Conservation (phyloP, 2,113 vertebrate species). For the Dryoscopus gambensis region DNA sequence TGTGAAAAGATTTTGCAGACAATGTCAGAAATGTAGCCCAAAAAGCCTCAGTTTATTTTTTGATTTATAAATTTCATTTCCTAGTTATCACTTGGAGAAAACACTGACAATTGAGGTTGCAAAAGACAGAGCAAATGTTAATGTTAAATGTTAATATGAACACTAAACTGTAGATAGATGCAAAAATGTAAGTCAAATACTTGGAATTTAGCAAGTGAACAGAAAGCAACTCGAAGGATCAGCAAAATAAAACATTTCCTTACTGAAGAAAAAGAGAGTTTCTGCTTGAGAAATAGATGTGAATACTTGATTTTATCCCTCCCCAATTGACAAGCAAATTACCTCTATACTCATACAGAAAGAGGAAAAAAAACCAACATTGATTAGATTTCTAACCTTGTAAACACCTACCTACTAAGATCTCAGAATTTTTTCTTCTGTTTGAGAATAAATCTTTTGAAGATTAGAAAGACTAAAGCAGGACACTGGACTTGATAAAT, state of each 20-base stretch:
- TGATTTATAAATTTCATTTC: background rate
- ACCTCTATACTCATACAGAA: background rate
- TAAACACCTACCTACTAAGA: background rate
- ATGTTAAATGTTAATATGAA: background rate
- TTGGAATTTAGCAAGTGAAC: constrained; percentile 34
- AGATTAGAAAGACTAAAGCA: background rate
- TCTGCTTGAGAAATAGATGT: background rate
- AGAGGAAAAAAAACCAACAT: background rate
- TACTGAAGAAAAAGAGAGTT: background rate
- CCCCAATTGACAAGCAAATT: background rate
- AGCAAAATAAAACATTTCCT: background rate
- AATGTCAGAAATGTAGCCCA: background rate
- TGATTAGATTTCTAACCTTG: background rate
- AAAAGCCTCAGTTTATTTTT: background rate
- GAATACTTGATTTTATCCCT: background rate
- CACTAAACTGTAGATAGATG: background rate
- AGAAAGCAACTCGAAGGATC: background rate
- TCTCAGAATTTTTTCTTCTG: background rate
- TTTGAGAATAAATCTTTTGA: background rate
- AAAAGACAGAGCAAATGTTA: background rate
- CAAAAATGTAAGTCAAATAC: constrained; percentile 16
- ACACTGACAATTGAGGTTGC: constrained; percentile 7
- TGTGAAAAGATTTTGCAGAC: background rate
- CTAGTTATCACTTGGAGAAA: constrained; percentile 20
- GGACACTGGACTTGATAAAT: background rate